These are phyloP conservation scores for Cantharis rustica DNA, from an alignment of 2,888 invertebrate genomes.

Conservation along the genomic window DNA sequence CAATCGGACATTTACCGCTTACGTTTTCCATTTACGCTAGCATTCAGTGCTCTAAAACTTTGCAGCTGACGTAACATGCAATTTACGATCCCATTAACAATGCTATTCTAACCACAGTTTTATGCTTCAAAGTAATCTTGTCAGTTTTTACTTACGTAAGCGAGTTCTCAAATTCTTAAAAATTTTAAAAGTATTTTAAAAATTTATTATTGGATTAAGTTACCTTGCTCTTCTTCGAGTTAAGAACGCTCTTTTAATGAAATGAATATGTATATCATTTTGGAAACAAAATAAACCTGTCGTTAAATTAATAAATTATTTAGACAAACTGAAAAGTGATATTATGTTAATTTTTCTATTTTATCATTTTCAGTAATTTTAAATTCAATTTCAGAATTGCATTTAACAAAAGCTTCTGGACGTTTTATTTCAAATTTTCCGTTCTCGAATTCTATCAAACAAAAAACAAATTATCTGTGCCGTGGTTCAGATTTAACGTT, in stretches of 20 bases:
- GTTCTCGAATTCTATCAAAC: too few relatives aligned
- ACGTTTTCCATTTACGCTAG: slow-evolving; percentile 8
- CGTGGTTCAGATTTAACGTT: too few relatives aligned
- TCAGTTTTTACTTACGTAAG: not conserved
- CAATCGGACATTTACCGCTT: slow-evolving; percentile 25
- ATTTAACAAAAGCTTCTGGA: too few relatives aligned
- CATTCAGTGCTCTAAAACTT: slow-evolving; percentile 4
- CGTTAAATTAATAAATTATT: not conserved
- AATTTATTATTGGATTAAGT: not conserved
- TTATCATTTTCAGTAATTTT: too few relatives aligned
- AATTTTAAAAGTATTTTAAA: not conserved
- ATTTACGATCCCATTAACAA: slow-evolving; percentile 9
- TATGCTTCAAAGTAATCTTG: not conserved
- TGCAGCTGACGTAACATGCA: slow-evolving; percentile 9
- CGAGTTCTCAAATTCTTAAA: not conserved
- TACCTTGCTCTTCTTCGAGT: not conserved
- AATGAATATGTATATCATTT: not conserved
- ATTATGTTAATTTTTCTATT: too few relatives aligned
- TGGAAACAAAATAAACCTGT: not conserved
- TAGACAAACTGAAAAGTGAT: too few relatives aligned
- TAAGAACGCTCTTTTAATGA: not conserved
- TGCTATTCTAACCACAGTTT: not conserved
- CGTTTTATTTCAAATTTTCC: too few relatives aligned
- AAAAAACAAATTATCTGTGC: too few relatives aligned
- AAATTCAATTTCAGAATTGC: too few relatives aligned